A percentile compares a stretch with the other conserved stretches of the same genome.
Conservation (phyloP, 2,888 invertebrate genomes). For the Erebia epiphron region DNA sequence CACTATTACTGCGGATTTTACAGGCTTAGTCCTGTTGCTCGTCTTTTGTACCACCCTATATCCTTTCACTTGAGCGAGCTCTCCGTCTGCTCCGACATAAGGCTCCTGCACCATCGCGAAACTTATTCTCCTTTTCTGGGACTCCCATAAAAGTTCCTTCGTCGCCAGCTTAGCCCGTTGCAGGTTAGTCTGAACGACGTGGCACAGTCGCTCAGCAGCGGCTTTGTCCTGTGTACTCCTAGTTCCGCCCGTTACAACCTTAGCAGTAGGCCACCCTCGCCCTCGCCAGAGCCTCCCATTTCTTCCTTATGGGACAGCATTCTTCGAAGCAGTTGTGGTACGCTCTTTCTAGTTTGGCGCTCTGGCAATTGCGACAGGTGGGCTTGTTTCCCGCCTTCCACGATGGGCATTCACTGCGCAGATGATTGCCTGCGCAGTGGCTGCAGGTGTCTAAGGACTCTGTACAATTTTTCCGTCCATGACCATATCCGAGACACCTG, state of each 20-base stretch:
- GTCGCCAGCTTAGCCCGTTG: background rate
- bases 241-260: background rate
- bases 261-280: no score
- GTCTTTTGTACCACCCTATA: no score
- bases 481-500: no score
- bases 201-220: background rate
- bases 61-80: background rate
- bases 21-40: no score
- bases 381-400: background rate
- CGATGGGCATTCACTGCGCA: background rate
- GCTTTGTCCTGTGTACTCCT: background rate
- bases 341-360: no score
- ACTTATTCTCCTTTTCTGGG: background rate
- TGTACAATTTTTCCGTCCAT: background rate
- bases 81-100: background rate
- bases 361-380: no score
- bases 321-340: no score
- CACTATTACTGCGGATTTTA: no score
- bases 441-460: background rate
- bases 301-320: no score
- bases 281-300: no score
- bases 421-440: background rate
- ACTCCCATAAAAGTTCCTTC: background rate
- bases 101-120: background rate
- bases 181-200: background rate